Percentiles rank a stretch among this genome's conserved stretches.
phyloP scores from a whole-genome alignment of 1,140 invertebrate genomes.

The Aphaenogaster ashmeadi region DNA sequence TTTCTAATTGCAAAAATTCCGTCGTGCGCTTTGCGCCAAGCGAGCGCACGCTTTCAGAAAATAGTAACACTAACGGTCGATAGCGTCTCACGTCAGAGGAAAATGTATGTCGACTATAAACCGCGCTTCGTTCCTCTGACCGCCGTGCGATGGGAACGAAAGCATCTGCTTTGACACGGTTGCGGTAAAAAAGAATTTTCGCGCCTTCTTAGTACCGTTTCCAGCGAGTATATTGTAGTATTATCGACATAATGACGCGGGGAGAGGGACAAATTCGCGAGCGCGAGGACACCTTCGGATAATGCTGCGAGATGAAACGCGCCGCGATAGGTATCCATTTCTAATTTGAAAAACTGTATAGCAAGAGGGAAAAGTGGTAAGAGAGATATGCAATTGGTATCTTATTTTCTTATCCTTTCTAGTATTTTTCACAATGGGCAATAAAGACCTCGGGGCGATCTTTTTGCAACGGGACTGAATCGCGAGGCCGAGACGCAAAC shows the following conservation, averaged over 20 bases:
- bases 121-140: conserved; percentile 33
- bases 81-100: conserved; percentile 52
- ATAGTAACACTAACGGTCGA: conserved; percentile 52
- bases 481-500: conserved; percentile 15
- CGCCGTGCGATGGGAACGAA: conserved; percentile 23
- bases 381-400: background rate
- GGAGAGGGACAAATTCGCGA: background rate
- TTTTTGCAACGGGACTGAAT: conserved; percentile 43
- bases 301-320: background rate
- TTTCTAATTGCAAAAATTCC: conserved; percentile 17
- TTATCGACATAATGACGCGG: conserved; percentile 1
- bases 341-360: background rate
- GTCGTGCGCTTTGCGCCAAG: background rate
- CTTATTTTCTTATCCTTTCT: conserved; percentile 3
- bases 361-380: background rate
- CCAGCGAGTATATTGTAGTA: background rate
- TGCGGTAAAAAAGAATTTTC: conserved; percentile 23
- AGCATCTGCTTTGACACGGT: conserved; percentile 39
- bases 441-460: conserved; percentile 2
- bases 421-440: conserved; percentile 25
- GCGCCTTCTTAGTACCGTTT: conserved; percentile 8
- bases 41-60: conserved; percentile 30
- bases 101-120: conserved; percentile 62
- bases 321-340: background rate
- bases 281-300: background rate